phyloP scores from a whole-genome alignment of 2,888 invertebrate genomes.

The Taenaris catops region DNA sequence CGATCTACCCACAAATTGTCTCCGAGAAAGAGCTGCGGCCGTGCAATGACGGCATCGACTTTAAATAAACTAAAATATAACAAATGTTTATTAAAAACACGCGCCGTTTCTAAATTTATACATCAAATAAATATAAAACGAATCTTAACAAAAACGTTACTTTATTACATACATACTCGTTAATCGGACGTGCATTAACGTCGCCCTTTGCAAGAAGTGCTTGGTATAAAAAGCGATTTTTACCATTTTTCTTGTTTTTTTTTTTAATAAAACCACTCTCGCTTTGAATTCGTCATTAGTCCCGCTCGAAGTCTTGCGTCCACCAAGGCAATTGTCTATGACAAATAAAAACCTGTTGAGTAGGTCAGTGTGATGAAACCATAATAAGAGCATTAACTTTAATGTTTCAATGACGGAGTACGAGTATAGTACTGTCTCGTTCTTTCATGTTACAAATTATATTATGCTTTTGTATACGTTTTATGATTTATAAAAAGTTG shows the following conservation, averaged over 20 bases:
- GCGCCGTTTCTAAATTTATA: background rate
- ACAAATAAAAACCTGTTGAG: slow-evolving; percentile 13
- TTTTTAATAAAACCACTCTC: slow-evolving; percentile 7
- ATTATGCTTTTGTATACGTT: slow-evolving; percentile 5
- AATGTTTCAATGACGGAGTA: slow-evolving; percentile 1
- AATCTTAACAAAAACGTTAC: background rate
- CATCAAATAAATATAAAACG: background rate
- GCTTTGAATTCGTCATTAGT: slow-evolving; percentile 20
- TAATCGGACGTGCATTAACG: slow-evolving; percentile 9
- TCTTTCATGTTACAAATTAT: slow-evolving; percentile 4
- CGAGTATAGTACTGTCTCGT: background rate
- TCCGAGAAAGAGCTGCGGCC: too few relatives aligned
- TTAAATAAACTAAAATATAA: too few relatives aligned
- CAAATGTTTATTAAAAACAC: too few relatives aligned
- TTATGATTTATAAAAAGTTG: slow-evolving; percentile 6
- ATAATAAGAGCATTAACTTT: slow-evolving; percentile 13
- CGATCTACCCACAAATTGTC: too few relatives aligned
- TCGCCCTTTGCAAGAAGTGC: slow-evolving; percentile 6
- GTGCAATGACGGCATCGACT: too few relatives aligned
- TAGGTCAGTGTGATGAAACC: slow-evolving; percentile 17
- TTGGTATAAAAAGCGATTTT: slow-evolving; percentile 5
- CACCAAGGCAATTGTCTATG: slow-evolving; percentile 18
- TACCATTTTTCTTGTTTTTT: too few relatives aligned
- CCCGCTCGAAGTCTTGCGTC: slow-evolving; percentile 9
- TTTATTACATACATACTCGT: background rate